Evolutionary conservation across 2,797 vertebrate species (phyloP).

Genomic region (Cheirogaleus major): DNA sequence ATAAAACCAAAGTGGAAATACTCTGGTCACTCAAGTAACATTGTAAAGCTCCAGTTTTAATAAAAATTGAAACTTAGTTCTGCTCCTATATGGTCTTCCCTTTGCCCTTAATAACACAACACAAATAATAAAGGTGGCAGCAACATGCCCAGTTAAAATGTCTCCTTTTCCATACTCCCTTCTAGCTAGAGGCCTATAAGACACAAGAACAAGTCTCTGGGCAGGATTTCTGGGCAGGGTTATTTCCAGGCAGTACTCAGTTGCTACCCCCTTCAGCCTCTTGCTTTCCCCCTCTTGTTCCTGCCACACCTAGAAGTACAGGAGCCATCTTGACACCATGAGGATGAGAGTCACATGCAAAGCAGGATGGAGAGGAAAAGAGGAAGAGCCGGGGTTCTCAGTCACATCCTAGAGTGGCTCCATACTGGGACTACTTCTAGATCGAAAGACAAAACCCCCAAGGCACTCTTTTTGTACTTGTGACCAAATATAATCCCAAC

Average conservation of each 20-base stretch:
- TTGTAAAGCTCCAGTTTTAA: not conserved
- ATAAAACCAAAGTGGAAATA: not conserved
- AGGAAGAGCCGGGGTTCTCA: not conserved
- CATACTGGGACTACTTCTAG: not conserved
- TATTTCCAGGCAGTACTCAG: not conserved
- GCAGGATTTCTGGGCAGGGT: not conserved
- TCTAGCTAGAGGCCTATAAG: not conserved
- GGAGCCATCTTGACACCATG: not conserved
- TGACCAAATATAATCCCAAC: not conserved
- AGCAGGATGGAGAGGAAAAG: not conserved
- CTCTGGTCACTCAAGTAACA: not conserved
- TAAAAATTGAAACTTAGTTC: not conserved
- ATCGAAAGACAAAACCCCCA: not conserved
- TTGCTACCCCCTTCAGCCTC: not conserved
- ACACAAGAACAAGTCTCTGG: not conserved
- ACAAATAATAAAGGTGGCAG: not conserved
- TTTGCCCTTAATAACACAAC: not conserved
- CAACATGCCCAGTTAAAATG: not conserved
- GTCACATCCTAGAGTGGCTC: not conserved
- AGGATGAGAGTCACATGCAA: not conserved
- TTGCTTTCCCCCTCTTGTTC: not conserved
- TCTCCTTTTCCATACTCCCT: not conserved
- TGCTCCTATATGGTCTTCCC: not conserved
- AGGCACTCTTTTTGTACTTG: not conserved
- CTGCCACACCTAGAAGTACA: not conserved